phyloP scores from a whole-genome alignment of 2,797 vertebrate genomes.

The Cirrhinus mrigala region DNA sequence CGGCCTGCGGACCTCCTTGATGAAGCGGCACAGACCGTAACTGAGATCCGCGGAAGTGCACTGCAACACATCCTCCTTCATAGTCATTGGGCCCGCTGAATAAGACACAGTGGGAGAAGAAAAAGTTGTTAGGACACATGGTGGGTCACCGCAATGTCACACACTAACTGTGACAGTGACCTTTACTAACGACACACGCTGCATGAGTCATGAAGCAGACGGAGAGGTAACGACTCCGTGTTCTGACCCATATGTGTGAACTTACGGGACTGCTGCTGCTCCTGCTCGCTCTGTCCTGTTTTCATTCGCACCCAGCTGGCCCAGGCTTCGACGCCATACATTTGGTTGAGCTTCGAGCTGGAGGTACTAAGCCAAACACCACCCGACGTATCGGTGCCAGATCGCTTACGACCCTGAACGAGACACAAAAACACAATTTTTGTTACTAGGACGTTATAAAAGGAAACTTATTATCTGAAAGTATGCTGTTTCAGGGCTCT shows the following conservation, averaged over 20 bases:
- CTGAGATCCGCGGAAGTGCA: slow-evolving; percentile 92
- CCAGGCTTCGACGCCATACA: slow-evolving; percentile 96
- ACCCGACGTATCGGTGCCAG: slow-evolving; percentile 72
- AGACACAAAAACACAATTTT: slow-evolving; percentile 13
- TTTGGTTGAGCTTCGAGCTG: slow-evolving; percentile 84
- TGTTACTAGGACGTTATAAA: background rate
- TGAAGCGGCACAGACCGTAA: slow-evolving; percentile 90
- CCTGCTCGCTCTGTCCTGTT: slow-evolving; percentile 78
- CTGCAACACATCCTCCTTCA: slow-evolving; percentile 92
- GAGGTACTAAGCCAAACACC: slow-evolving; percentile 53
- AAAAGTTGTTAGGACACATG: slow-evolving; percentile 30
- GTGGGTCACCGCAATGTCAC: slow-evolving; percentile 27
- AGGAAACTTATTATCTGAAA: background rate
- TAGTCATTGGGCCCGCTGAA: slow-evolving; percentile 79
- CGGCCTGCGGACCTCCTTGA: slow-evolving; percentile 92
- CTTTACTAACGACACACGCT: slow-evolving; percentile 15
- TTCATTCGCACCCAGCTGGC: slow-evolving; percentile 90
- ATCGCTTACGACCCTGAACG: slow-evolving; percentile 84
- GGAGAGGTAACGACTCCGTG: background rate
- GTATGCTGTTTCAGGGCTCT: background rate
- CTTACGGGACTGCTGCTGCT: slow-evolving; percentile 80
- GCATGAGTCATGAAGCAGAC: slow-evolving; percentile 15
- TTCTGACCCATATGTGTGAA: slow-evolving; percentile 30
- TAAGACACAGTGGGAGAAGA: slow-evolving; percentile 6
- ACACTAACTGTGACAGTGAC: slow-evolving; percentile 25